Evolutionary conservation across 2,113 vertebrate genomes (phyloP).

Genomic region (Poeciliopsis retropinna): DNA sequence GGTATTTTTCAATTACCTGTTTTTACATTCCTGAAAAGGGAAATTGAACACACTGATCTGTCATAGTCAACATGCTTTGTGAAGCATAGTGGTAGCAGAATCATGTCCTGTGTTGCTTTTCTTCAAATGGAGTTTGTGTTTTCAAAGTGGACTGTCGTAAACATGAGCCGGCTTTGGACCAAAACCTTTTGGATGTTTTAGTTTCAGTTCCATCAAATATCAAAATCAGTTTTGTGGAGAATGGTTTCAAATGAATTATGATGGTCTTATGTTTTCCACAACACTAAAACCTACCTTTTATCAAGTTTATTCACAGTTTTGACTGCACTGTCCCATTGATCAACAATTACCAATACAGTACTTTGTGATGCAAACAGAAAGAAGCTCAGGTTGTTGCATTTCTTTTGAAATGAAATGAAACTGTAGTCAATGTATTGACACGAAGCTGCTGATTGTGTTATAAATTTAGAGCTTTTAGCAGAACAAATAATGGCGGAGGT

Average conservation of each 20-base stretch:
- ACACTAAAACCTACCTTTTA: neutral
- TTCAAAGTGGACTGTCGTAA: neutral
- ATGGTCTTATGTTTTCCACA: neutral
- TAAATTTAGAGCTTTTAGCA: neutral
- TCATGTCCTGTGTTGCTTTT: neutral
- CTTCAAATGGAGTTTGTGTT: neutral
- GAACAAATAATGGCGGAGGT: conserved; percentile 7
- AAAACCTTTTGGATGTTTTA: neutral
- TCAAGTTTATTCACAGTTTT: neutral
- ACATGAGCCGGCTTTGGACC: neutral
- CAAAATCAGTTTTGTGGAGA: neutral
- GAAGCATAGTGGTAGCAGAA: too few relatives aligned
- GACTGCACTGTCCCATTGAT: neutral
- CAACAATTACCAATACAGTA: neutral
- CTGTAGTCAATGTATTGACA: neutral
- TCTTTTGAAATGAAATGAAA: neutral
- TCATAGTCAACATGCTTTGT: too few relatives aligned
- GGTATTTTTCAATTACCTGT: neutral
- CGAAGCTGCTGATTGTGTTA: neutral
- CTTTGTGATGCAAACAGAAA: neutral
- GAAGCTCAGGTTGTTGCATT: neutral
- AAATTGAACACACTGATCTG: neutral
- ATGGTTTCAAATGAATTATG: neutral
- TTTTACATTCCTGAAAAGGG: neutral
- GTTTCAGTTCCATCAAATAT: too few relatives aligned